Percentiles rank a stretch among this genome's conserved stretches.
phyloP scores from a whole-genome alignment of 2,888 invertebrate species.

The Papilio gigon region DNA sequence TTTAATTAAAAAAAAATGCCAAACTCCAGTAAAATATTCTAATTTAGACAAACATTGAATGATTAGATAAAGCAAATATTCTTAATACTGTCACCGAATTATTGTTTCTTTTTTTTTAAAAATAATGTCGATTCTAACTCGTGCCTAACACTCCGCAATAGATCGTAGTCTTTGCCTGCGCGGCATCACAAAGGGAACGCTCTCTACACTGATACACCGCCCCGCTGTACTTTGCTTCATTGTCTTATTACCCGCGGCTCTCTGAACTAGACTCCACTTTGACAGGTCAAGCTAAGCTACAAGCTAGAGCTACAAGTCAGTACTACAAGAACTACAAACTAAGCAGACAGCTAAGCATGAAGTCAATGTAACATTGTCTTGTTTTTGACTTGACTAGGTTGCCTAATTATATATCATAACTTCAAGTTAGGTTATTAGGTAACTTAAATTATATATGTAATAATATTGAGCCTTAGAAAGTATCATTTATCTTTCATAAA shows the following conservation, averaged over 20 bases:
- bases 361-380: neutral
- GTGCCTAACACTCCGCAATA: conserved; percentile 46
- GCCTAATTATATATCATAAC: neutral
- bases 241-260: conserved; percentile 40
- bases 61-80: neutral
- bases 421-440: neutral
- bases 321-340: conserved; percentile 19
- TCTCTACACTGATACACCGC: conserved; percentile 39
- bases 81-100: neutral
- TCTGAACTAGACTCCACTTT: conserved; percentile 35
- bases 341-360: neutral
- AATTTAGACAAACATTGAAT: too few species aligned
- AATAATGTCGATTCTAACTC: conserved; percentile 49
- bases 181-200: conserved; percentile 47
- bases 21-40: too few species aligned
- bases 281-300: conserved; percentile 36
- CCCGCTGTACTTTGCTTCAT: conserved; percentile 40
- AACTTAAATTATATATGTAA: too few species aligned
- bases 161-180: conserved; percentile 46
- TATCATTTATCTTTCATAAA: too few species aligned
- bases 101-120: neutral
- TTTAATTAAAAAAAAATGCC: too few species aligned
- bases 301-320: conserved; percentile 36
- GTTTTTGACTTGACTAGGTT: neutral
- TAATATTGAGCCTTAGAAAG: too few species aligned